phyloP scores from a whole-genome alignment of 2,888 invertebrate genomes.

The Rotaria socialis region DNA sequence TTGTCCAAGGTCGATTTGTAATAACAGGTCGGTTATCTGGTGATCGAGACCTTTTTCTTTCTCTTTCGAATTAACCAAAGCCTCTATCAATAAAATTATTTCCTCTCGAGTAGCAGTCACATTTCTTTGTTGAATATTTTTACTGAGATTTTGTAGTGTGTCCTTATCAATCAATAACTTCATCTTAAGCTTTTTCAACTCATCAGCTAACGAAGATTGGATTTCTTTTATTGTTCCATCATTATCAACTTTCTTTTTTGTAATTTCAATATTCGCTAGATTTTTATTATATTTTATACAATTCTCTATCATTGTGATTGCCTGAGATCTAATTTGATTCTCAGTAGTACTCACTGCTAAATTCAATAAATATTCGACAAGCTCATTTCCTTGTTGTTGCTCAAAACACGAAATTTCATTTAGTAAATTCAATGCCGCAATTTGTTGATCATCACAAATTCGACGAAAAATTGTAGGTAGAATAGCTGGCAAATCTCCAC shows the following conservation, averaged over 20 bases:
- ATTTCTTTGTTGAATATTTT: neutral
- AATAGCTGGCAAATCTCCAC: neutral
- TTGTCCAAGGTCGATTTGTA: neutral
- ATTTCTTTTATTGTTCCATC: neutral
- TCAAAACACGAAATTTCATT: neutral
- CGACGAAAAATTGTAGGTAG: neutral
- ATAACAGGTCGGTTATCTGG: neutral
- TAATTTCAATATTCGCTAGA: neutral
- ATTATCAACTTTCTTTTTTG: neutral
- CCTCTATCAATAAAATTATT: neutral
- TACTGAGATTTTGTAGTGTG: neutral
- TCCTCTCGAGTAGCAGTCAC: neutral
- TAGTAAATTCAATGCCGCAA: neutral
- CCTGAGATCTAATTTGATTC: neutral
- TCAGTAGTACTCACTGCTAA: neutral
- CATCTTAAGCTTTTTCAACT: neutral
- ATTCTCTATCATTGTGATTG: neutral
- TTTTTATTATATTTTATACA: neutral
- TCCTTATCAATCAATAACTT: neutral
- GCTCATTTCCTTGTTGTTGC: neutral
- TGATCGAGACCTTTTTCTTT: neutral
- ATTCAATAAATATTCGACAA: neutral
- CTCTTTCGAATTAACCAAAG: neutral
- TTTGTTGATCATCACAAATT: neutral
- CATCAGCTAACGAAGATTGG: neutral